Base-by-base conservation (phyloP, 2,797 vertebrate species). In the Jordanella pulchra region DNA sequence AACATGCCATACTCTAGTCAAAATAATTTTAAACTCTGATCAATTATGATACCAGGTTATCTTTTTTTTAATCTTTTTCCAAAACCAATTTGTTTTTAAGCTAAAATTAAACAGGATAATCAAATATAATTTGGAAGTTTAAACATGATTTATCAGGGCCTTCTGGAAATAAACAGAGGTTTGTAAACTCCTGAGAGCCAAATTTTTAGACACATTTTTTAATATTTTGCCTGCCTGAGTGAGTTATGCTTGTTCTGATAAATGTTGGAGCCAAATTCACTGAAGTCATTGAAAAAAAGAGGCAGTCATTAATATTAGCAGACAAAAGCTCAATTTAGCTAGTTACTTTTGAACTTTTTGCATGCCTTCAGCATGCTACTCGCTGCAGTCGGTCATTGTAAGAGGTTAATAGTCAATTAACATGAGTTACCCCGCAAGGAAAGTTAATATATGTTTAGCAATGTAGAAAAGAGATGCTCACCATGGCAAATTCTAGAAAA, bases 401-500 rank as follows among this genome's bases (percentile, higher is more conserved):
- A 70, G 61, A 85, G 84, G 83, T 87, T 78, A 87, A 86, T 83
- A 69, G 79, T 72, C 70, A 76, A 80, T 89, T 81, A 84, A 76
- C 32, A 73, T 75, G n/a, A 73, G 30, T 64, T 60, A 80, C 72
- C 71, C 15, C 68, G 30, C 69, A 71, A 75, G 42, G 45, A 82
- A 65, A 48, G 54, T 70, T 69, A 72, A 73, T 58, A 42, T 32
- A 27, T 39, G 48, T 68, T 12, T 35, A 71, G 30, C 56, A 53
- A 68, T 28, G 55, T 63, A 71, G 44, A 75, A 63, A 64, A 1
- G 27, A 7, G 44, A 48, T 48, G 47, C 14, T 21, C 17, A 48
- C 15, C n/a, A 48, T 17, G 17, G 47, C 4, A 47, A 47, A 73
- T 54, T 28, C 70, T 42, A 32, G 6, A 42, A 35, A 35, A 48